Evolutionary conservation across 2,888 invertebrate species (phyloP).

Genomic region (Philopedon plagiatum): DNA sequence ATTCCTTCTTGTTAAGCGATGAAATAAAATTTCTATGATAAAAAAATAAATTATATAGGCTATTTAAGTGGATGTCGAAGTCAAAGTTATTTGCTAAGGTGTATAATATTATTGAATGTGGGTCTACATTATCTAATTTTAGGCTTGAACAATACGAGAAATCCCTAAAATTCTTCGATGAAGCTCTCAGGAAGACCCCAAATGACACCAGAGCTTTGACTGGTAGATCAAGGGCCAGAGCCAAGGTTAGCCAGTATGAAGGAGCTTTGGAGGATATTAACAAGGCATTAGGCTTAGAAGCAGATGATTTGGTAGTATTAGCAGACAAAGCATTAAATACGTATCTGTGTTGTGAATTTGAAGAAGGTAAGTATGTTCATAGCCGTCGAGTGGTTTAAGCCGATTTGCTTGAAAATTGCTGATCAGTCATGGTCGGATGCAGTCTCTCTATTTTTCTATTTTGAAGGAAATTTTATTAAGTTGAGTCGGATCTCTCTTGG

Average conservation of each 20-base stretch:
- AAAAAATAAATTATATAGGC: too few relatives aligned
- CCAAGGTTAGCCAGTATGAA: conserved; percentile 72
- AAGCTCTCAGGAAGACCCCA: conserved; percentile 62
- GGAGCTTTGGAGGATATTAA: conserved; percentile 72
- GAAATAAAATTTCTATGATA: too few relatives aligned
- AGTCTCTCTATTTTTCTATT: too few relatives aligned
- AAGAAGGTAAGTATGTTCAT: conserved; percentile 58
- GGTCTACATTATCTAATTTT: conserved; percentile 35
- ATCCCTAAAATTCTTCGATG: conserved; percentile 63
- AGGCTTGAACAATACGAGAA: conserved; percentile 63
- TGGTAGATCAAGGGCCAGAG: conserved; percentile 71
- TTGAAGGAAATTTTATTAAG: too few relatives aligned
- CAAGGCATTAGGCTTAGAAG: conserved; percentile 65
- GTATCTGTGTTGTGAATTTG: conserved; percentile 66
- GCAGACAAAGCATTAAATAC: conserved; percentile 64
- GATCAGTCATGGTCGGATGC: too few relatives aligned
- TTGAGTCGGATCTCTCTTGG: too few relatives aligned
- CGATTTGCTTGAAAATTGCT: too few relatives aligned
- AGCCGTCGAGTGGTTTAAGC: too few relatives aligned
- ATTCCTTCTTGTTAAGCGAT: too few relatives aligned
- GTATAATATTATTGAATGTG: too few relatives aligned
- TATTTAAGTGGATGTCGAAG: too few relatives aligned
- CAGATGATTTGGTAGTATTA: conserved; percentile 61
- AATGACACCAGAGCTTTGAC: conserved; percentile 71
- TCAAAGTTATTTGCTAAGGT: too few relatives aligned